Conservation (phyloP, 2,888 invertebrate genomes). For the Diloba caeruleocephala region DNA sequence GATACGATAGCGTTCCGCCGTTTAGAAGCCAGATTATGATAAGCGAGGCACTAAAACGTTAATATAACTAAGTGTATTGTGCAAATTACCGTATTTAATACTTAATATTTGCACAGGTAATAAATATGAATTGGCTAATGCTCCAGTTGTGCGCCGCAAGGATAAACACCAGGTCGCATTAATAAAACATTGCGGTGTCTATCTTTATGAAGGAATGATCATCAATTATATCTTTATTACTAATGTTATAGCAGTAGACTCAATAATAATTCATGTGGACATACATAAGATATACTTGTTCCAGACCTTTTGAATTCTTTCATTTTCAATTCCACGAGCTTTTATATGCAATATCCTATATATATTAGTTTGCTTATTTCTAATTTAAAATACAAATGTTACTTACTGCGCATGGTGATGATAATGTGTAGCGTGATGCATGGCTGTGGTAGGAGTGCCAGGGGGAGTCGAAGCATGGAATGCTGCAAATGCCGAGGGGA, state of each 20-base stretch:
- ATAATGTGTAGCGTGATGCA: constrained; percentile 89
- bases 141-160: constrained; percentile 7
- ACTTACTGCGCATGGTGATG: constrained; percentile 88
- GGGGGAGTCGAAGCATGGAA: constrained; percentile 90
- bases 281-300: constrained; percentile 6
- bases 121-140: constrained; percentile 36
- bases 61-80: constrained; percentile 60
- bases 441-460: constrained; percentile 88
- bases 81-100: constrained; percentile 46
- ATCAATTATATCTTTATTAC: constrained; percentile 35
- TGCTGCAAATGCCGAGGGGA: constrained; percentile 89
- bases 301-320: constrained; percentile 3
- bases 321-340: no score
- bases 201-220: constrained; percentile 25
- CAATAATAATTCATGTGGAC: constrained; percentile 14
- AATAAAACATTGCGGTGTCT: constrained; percentile 19
- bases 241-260: constrained; percentile 6
- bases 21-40: constrained; percentile 62
- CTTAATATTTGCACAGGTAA: constrained; percentile 21
- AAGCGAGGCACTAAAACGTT: constrained; percentile 59
- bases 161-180: constrained; percentile 23
- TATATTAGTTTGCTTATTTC: no score
- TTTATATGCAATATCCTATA: no score
- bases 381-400: not conserved
- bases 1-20: constrained; percentile 62